A percentile compares a stretch with the other conserved stretches of the same genome.
Evolutionary conservation across 2,888 invertebrate genomes (phyloP).

Genomic region (Dicroscelio sp.): DNA sequence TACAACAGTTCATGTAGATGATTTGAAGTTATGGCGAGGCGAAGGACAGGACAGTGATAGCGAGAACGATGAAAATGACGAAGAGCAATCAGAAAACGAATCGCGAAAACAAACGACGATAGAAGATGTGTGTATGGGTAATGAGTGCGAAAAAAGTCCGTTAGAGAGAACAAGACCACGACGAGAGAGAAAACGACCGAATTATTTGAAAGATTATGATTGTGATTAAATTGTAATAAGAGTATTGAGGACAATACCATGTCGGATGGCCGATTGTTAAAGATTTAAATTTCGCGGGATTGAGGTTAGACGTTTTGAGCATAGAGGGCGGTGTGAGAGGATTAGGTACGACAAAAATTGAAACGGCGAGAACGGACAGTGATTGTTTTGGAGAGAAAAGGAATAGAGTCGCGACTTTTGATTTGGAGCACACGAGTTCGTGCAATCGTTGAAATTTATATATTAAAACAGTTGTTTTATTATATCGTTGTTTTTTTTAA

Average conservation of each 20-base stretch:
- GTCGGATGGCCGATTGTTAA: constrained; percentile 32
- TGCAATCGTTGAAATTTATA: neutral
- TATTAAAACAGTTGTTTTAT: neutral
- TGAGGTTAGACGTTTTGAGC: neutral
- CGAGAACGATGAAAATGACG: neutral
- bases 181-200: neutral
- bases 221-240: neutral
- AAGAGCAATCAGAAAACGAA: neutral
- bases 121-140: neutral
- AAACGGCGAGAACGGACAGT: too few species aligned
- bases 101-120: neutral
- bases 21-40: constrained; percentile 29
- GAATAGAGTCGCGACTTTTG: neutral
- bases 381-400: too few species aligned
- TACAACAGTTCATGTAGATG: constrained; percentile 19
- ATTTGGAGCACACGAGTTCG: neutral
- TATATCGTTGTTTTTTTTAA: too few species aligned
- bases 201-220: neutral
- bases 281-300: neutral
- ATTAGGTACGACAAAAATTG: too few species aligned
- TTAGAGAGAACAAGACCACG: neutral
- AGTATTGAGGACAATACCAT: constrained; percentile 16
- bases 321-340: neutral
- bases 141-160: neutral
- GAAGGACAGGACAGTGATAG: constrained; percentile 5